These are phyloP conservation scores for Poeciliopsis retropinna DNA, from an alignment of 2,113 vertebrate species.

Conservation along the genomic window DNA sequence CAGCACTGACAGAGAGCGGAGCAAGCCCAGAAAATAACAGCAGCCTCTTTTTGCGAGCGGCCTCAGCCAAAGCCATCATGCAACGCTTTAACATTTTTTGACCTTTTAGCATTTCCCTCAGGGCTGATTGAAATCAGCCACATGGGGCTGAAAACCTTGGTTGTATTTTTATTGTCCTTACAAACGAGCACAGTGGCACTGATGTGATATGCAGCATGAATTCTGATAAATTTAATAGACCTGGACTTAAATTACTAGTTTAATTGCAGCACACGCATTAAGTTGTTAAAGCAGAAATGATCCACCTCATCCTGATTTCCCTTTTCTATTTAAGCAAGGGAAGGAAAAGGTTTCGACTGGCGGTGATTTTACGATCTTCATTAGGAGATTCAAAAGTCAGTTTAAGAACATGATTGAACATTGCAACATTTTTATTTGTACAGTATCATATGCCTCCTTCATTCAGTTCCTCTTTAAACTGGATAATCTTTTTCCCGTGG, in stretches of 20 bases:
- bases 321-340: conserved; percentile 45
- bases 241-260: conserved; percentile 17
- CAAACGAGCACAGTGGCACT: conserved; percentile 21
- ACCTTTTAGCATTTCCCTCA: conserved; percentile 50
- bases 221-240: conserved; percentile 39
- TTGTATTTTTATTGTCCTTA: conserved; percentile 26
- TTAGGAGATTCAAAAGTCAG: conserved; percentile 2
- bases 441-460: conserved; percentile 50
- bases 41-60: conserved; percentile 40
- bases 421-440: background rate
- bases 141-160: conserved; percentile 32
- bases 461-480: conserved; percentile 63
- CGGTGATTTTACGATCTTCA: conserved; percentile 16
- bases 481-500: conserved; percentile 78
- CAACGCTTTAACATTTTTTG: conserved; percentile 59
- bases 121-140: conserved; percentile 49
- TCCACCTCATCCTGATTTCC: conserved; percentile 70
- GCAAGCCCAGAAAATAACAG: conserved; percentile 42
- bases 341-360: conserved; percentile 64
- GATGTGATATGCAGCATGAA: conserved; percentile 25
- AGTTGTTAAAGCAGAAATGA: conserved; percentile 53
- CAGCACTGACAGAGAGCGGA: conserved; percentile 43
- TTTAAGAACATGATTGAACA: background rate
- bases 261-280: conserved; percentile 23
- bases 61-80: conserved; percentile 52